Conservation (phyloP, 1,140 invertebrate genomes). For the Phymorhynchus buccinoides region DNA sequence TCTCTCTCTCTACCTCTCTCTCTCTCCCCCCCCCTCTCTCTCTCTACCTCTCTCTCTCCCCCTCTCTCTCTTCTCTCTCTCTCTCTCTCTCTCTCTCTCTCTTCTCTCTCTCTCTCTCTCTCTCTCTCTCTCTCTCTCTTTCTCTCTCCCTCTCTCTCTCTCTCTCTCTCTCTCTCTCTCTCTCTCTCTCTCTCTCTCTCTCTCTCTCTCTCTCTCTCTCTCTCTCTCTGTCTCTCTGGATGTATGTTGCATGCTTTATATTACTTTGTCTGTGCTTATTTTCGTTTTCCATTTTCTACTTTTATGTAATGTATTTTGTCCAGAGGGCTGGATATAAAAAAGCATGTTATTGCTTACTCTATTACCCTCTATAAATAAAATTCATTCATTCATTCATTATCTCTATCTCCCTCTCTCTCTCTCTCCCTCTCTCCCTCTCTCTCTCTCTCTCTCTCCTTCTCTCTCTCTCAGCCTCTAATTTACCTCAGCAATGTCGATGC, state of each 20-base stretch:
- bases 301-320: no score
- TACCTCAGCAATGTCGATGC: constrained; percentile 70
- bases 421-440: background rate
- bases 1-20: no score
- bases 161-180: background rate
- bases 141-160: background rate
- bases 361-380: no score
- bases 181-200: background rate
- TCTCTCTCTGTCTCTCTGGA: background rate
- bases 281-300: no score
- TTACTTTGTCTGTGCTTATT: no score
- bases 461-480: constrained; percentile 1
- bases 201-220: no score
- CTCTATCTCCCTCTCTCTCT: background rate
- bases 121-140: background rate
- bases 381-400: no score
- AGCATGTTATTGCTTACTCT: no score
- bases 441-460: background rate
- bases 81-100: background rate
- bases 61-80: background rate
- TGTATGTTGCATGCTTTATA: no score
- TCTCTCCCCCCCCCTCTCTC: no score
- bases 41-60: no score
- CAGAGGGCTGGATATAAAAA: no score
- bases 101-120: background rate